Conservation (phyloP, 92 coral and sea anemone genomes). For the Phenganax marumi region DNA sequence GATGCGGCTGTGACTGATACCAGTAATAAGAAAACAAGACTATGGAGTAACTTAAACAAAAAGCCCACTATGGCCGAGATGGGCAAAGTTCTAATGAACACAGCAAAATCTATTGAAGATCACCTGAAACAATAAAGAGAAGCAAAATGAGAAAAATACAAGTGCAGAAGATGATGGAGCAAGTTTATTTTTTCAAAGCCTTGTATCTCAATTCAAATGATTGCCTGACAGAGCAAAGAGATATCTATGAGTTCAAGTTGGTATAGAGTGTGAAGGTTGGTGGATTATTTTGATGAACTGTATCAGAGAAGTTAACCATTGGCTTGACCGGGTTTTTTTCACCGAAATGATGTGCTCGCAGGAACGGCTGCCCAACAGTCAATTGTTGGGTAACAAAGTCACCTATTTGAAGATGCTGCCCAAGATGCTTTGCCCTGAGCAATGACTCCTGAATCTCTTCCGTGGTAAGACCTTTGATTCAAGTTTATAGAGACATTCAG, state of each 20-base stretch:
- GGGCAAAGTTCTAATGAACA: not conserved
- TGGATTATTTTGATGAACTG: no score
- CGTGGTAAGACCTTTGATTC: no score
- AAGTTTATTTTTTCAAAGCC: slow-evolving; percentile 2
- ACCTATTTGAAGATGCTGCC: no score
- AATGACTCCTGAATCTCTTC: no score
- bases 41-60: not conserved
- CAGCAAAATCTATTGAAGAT: not conserved
- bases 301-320: no score
- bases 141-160: not conserved
- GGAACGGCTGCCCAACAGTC: no score
- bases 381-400: no score
- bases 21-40: not conserved
- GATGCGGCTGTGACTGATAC: not conserved
- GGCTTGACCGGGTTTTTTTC: no score
- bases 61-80: not conserved
- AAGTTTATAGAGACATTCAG: no score
- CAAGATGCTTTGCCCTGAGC: no score
- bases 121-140: not conserved
- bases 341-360: no score
- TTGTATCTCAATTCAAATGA: not conserved
- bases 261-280: no score
- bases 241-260: slow-evolving; percentile 1
- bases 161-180: not conserved
- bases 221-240: not conserved